Evolutionary conservation across 2,113 vertebrate species (phyloP), one percentile per base, ranked within the genome.

Genomic region (Cromileptes altivelis): DNA sequence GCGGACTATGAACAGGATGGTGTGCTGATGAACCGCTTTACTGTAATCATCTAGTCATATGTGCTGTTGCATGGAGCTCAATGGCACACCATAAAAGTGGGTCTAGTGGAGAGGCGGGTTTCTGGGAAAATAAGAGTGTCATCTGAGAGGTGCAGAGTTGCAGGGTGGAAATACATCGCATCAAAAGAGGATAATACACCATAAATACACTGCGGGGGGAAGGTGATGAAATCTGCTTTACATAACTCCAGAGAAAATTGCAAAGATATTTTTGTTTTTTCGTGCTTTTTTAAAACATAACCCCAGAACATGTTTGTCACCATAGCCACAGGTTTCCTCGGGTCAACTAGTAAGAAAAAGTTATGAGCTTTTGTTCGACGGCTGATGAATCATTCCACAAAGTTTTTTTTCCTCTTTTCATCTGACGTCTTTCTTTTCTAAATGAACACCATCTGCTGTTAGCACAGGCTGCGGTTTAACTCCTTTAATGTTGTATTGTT

Each of bases 391-490:
- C 80, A 80, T 12, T 82, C 71, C 23, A 13, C 2, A 40, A 21
- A 11, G 23, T 10, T 50, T 19, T 45, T 69, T 13, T 6, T 3
- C 6, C 23, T 30, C 18, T 72, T 68, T 73, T 72, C 18, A 72
- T 81, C 57, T 45, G 61, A 76, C 17, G 3, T 78, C 71, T 80
- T 75, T 62, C 37, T 78, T 30, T 80, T 52, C 61, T 53, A 80
- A 53, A 90, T 87, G 69, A 85, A 87, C 64, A 80, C 82, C 82
- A 86, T 86, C 63, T 90, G 88, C 50, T 65, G 47, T 62, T 60
- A 15, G 58, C 58, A 68, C 68, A 42, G 0, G 15, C 60, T 81
- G 69, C 12, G 58, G 65, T 81, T 86, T 17, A 73, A 78, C 61
- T 42, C 68, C 42, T 55, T 77, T 83, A 55, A 49, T 62, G 67